A percentile compares a stretch with the other conserved stretches of the same genome.
phyloP scores from a whole-genome alignment of 2,797 vertebrate species.

The Syndactyla subalaris region DNA sequence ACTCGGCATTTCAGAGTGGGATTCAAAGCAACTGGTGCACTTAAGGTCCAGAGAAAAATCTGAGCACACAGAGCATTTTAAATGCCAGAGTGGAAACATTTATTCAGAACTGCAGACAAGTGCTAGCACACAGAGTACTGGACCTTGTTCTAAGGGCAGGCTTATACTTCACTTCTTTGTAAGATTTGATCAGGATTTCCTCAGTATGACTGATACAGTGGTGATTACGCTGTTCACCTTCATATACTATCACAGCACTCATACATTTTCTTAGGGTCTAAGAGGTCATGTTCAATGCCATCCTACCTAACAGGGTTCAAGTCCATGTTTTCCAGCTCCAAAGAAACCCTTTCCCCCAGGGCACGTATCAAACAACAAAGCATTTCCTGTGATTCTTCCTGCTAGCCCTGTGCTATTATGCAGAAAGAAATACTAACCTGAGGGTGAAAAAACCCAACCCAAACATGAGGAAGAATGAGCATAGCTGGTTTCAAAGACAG shows the following conservation, averaged over 20 bases:
- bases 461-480: neutral
- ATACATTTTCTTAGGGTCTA: neutral
- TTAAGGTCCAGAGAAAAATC: neutral
- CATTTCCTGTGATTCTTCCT: neutral
- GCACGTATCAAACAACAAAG: neutral
- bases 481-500: neutral
- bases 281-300: neutral
- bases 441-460: rapidly evolving
- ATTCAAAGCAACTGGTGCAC: neutral
- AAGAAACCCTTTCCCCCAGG: neutral
- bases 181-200: neutral
- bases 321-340: neutral
- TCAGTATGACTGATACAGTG: neutral
- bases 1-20: neutral
- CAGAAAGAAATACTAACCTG: neutral
- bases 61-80: neutral
- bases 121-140: neutral
- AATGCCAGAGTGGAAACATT: neutral
- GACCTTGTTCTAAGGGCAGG: neutral
- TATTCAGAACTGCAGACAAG: neutral
- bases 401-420: neutral
- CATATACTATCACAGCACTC: neutral
- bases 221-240: neutral
- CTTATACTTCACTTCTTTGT: neutral
- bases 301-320: neutral